phyloP scores from a whole-genome alignment of 1,140 invertebrate species.

The Papilio aristodemus region DNA sequence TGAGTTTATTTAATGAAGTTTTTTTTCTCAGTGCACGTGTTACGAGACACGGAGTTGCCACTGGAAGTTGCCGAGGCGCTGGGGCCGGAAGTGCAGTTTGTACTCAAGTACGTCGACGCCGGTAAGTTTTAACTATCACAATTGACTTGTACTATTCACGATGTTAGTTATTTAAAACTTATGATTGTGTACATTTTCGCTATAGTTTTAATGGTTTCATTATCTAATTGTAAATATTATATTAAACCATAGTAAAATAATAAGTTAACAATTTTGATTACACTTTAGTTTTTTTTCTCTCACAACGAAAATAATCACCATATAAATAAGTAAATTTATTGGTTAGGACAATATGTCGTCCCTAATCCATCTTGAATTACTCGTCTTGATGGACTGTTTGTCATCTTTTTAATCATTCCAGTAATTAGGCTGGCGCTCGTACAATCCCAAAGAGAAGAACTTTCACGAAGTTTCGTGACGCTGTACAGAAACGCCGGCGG shows the following conservation, averaged over 20 bases:
- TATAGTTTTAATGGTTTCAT: too few relatives aligned
- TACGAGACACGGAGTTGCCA: conserved; percentile 63
- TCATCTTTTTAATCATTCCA: conserved; percentile 24
- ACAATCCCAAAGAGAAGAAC: conserved; percentile 1
- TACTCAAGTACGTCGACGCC: conserved; percentile 69
- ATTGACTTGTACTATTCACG: not conserved
- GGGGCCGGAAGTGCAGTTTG: conserved; percentile 72
- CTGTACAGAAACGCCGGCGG: conserved; percentile 10
- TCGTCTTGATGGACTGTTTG: too few relatives aligned
- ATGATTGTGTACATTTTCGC: not conserved
- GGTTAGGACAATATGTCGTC: too few relatives aligned
- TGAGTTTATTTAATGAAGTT: conserved; percentile 26
- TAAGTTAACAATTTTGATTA: too few relatives aligned
- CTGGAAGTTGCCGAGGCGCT: conserved; percentile 64
- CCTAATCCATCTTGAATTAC: too few relatives aligned
- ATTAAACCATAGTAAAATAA: too few relatives aligned
- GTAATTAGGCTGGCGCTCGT: conserved; percentile 15
- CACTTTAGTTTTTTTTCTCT: too few relatives aligned
- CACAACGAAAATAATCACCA: too few relatives aligned
- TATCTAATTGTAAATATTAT: too few relatives aligned
- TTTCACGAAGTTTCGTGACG: conserved; percentile 33
- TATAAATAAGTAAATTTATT: too few relatives aligned
- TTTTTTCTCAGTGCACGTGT: conserved; percentile 60
- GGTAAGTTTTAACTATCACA: conserved; percentile 47
- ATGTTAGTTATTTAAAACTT: not conserved